These are phyloP conservation scores for Merodon equestris DNA, from an alignment of 2,888 invertebrate genomes.

Conservation along the genomic window DNA sequence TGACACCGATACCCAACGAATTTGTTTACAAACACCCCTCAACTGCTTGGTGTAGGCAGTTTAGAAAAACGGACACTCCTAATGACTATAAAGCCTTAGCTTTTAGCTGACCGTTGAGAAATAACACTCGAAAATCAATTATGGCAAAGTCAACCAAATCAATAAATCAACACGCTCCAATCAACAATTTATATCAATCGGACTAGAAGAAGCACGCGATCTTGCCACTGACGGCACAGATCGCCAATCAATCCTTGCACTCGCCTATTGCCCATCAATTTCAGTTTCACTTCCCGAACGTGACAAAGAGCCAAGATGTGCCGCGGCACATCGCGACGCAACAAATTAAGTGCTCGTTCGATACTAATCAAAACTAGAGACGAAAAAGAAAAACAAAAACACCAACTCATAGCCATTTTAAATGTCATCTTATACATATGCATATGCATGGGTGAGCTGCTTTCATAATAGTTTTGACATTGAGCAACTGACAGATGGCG, in stretches of 20 bases:
- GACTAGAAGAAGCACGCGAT: constrained; percentile 13
- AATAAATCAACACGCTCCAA: constrained; percentile 66
- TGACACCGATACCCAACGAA: background rate
- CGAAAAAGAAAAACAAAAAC: constrained; percentile 1
- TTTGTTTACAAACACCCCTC: constrained; percentile 42
- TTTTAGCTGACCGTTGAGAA: background rate
- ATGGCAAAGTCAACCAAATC: constrained; percentile 58
- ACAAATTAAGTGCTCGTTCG: constrained; percentile 51
- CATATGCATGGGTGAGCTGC: too few relatives aligned
- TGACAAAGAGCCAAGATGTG: constrained; percentile 12
- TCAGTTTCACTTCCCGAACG: constrained; percentile 35
- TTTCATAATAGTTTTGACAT: constrained; percentile 64
- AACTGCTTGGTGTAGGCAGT: too few relatives aligned
- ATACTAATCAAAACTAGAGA: constrained; percentile 11
- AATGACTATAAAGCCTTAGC: too few relatives aligned
- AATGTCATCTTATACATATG: constrained; percentile 32
- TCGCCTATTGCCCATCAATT: constrained; percentile 38
- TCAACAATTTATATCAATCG: constrained; percentile 56
- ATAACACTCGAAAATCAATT: constrained; percentile 31
- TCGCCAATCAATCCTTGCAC: too few relatives aligned
- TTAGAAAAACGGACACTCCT: too few relatives aligned
- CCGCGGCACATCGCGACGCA: constrained; percentile 8
- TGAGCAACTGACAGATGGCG: constrained; percentile 46
- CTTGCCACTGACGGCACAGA: background rate
- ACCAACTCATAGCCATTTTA: constrained; percentile 33